phyloP scores from a whole-genome alignment of 2,888 invertebrate species.

The Volucella zonaria region DNA sequence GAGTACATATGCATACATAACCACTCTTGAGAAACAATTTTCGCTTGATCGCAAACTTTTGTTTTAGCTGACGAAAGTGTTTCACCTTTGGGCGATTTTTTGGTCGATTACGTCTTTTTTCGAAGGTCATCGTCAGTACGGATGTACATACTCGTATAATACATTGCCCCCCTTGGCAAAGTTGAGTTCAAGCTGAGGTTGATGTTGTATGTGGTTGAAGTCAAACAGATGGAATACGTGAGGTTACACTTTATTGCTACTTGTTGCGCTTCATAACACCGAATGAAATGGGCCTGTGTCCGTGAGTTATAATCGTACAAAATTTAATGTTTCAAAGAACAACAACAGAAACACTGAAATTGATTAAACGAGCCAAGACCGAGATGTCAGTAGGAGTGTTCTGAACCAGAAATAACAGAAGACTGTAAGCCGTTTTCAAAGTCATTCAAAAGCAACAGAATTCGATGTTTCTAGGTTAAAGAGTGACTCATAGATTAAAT shows the following conservation, averaged over 20 bases:
- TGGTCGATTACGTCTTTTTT: slow-evolving; percentile 10
- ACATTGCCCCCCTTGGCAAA: background rate
- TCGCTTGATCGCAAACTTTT: background rate
- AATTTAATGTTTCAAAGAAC: no score
- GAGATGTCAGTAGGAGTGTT: background rate
- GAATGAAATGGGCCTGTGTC: no score
- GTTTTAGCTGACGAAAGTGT: background rate
- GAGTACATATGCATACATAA: no score
- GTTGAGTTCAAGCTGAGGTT: slow-evolving; percentile 33
- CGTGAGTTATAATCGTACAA: no score
- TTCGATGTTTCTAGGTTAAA: no score
- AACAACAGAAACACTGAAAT: background rate
- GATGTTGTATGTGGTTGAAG: slow-evolving; percentile 5
- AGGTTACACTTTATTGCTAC: background rate
- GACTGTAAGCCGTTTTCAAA: no score
- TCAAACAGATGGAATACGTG: no score
- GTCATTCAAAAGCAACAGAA: no score
- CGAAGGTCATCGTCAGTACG: slow-evolving; percentile 10
- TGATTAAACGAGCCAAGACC: background rate
- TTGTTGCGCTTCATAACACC: background rate
- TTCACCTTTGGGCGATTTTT: slow-evolving; percentile 11
- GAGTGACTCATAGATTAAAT: no score
- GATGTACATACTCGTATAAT: no score
- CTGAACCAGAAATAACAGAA: slow-evolving; percentile 2
- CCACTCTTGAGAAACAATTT: slow-evolving; percentile 5